A percentile compares a stretch with the other conserved stretches of the same genome.
These are phyloP conservation scores for Budorcas taxicolor DNA, from an alignment of 2,113 vertebrate genomes.

Conservation along the genomic window DNA sequence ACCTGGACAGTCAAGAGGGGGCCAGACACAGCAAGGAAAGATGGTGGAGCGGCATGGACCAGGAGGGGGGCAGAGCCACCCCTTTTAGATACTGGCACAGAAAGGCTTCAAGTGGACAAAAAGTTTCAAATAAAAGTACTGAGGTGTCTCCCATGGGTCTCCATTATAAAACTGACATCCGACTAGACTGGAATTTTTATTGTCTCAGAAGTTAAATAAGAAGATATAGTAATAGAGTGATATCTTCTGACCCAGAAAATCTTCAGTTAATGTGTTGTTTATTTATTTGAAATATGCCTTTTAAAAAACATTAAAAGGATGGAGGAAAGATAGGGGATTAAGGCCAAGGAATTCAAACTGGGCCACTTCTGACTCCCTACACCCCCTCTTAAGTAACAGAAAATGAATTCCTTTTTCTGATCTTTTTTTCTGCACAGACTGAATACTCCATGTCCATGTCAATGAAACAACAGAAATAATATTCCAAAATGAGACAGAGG, in stretches of 20 bases:
- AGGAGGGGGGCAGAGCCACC: too few relatives aligned
- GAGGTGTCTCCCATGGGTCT: neutral
- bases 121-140: neutral
- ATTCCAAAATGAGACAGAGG: neutral
- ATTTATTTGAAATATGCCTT: neutral
- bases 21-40: neutral
- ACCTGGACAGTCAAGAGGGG: neutral
- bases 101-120: neutral
- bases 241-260: neutral
- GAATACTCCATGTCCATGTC: neutral
- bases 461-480: neutral
- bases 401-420: neutral
- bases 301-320: neutral
- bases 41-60: fast-evolving
- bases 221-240: neutral
- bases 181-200: neutral
- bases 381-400: neutral
- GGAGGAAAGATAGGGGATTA: neutral
- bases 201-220: neutral
- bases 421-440: neutral
- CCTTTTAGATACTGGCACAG: too few relatives aligned
- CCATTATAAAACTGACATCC: neutral
- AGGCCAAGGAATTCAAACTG: neutral
- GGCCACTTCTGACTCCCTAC: neutral
- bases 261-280: neutral